Evolutionary conservation across 92 coral and sea anemone genomes (phyloP), one percentile per base, ranked within the genome.

Genomic region (Umimayanthus kanabou): DNA sequence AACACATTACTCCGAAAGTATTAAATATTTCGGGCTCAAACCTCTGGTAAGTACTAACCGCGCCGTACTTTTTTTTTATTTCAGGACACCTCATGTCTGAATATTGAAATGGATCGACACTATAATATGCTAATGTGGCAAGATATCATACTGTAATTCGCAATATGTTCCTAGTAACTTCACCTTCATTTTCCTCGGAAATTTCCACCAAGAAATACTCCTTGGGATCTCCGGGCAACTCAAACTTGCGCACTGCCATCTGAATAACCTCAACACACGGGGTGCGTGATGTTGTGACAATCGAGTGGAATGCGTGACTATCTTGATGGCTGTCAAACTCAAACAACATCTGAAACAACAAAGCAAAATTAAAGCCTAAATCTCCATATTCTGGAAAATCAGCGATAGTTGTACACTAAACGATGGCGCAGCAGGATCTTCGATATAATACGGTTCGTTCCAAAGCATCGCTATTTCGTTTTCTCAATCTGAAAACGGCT

Each of bases 151-250:
- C 9, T 45, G 49, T 45, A 5, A 45, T 45, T 1, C 49, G 3
- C 9, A n/a, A n/a, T 3, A 13, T 10, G 18, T 84, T 14, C 15
- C 39, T 53, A 18, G 40, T 23, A 71, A 71, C 40, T 30, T 67
- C 72, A 82, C 86, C 76, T 43, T 82, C 86, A 69, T 82, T 70
- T 69, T 82, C 86, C 47, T 70, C 74, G 7, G 75, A 70, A 4
- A 82, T 50, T 67, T 95, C 98, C 88, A 95, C 93, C 85, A 95
- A 88, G 85, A 88, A 92, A 81, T 93, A 95, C 23, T 95, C 96
- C 26, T 82, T 86, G 39, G 81, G 91, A 20, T 93, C 85, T 2
- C 98, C 98, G 74, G 98, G 96, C 83, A 95, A 88, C 16, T 93
- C 90, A 74, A 89, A 95, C 85, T 91, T 95, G 73, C 87, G 83